Evolutionary conservation across 2,113 vertebrate species (phyloP).

Genomic region (Apistogramma diplotaenia): DNA sequence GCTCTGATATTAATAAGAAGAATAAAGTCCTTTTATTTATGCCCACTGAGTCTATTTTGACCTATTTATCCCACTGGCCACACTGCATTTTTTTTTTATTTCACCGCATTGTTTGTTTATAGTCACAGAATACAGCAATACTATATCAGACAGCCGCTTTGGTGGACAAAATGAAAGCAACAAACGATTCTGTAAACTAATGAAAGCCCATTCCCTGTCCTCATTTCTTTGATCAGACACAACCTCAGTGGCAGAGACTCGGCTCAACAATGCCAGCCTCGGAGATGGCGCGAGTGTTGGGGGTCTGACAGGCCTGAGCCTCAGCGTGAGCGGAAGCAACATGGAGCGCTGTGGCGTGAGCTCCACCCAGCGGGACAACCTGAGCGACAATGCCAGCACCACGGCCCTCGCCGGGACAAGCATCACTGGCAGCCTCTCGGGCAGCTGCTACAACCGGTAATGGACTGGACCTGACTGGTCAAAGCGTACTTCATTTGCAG

Average conservation of each 20-base stretch:
- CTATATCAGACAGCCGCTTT: background rate
- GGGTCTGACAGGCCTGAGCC: constrained; percentile 88
- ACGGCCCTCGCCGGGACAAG: constrained; percentile 94
- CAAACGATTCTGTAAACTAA: background rate
- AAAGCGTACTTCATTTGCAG: no score
- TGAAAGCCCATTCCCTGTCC: background rate
- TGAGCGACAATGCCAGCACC: constrained; percentile 95
- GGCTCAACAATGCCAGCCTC: constrained; percentile 91
- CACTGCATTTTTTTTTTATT: background rate
- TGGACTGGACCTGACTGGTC: background rate
- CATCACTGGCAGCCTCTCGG: constrained; percentile 92
- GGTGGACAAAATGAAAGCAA: no score
- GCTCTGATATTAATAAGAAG: background rate
- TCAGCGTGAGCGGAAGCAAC: constrained; percentile 96
- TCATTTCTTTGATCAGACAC: constrained; percentile 73
- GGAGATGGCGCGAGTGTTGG: constrained; percentile 92
- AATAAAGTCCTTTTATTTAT: background rate
- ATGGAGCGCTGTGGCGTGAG: constrained; percentile 89
- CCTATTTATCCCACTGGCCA: background rate
- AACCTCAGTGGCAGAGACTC: constrained; percentile 94
- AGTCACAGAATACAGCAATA: background rate
- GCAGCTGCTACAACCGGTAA: constrained; percentile 96
- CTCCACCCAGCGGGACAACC: constrained; percentile 88
- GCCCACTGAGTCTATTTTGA: background rate
- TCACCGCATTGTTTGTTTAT: background rate